Evolutionary conservation across 2,113 vertebrate genomes (phyloP).

Genomic region (Oreochromis spilurus): DNA sequence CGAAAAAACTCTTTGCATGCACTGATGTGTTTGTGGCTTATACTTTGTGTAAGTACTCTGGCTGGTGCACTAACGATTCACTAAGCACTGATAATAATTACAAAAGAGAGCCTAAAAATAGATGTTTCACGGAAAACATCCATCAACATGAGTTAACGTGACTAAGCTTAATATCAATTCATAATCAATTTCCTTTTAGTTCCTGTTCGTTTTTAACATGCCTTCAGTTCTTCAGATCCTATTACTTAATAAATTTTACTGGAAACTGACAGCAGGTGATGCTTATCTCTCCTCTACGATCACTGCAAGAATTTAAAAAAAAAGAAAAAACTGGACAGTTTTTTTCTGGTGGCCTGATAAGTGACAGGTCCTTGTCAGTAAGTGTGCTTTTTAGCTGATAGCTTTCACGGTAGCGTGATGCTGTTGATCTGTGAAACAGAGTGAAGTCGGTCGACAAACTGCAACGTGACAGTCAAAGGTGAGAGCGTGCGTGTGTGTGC

Average conservation of each 20-base stretch:
- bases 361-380: slow-evolving; percentile 28
- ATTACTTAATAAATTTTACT: background rate
- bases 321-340: background rate
- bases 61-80: background rate
- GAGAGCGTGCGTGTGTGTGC: background rate
- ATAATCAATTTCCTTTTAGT: background rate
- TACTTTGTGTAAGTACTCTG: background rate
- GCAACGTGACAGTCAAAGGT: slow-evolving; percentile 51
- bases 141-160: background rate
- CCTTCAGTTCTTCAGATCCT: background rate
- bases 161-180: background rate
- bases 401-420: slow-evolving; percentile 35
- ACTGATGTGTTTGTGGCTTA: background rate
- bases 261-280: background rate
- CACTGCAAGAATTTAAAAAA: background rate
- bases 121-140: background rate
- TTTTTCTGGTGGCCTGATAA: slow-evolving; percentile 12
- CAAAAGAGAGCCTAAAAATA: background rate
- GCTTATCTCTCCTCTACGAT: background rate
- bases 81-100: background rate
- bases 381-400: slow-evolving; percentile 30
- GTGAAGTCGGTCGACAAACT: slow-evolving; percentile 43
- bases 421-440: slow-evolving; percentile 46
- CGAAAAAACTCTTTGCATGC: background rate
- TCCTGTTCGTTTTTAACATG: background rate